Percentiles rank a stretch among this genome's conserved stretches.
phyloP scores from a whole-genome alignment of 2,113 vertebrate species.

The Misgurnus anguillicaudatus region DNA sequence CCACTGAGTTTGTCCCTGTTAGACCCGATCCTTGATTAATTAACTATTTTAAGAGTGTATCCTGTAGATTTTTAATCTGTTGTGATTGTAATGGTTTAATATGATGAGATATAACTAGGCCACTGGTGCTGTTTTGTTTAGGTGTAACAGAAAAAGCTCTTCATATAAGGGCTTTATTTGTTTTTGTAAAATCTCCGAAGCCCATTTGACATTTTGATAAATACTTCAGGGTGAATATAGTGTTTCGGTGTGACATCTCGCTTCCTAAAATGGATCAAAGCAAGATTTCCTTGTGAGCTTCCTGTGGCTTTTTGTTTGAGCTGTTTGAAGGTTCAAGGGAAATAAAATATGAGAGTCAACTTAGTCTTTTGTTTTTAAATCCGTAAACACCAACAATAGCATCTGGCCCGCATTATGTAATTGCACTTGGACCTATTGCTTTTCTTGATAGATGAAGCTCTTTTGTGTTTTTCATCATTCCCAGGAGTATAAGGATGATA shows the following conservation, averaged over 20 bases:
- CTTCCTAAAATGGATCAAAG: slow-evolving; percentile 45
- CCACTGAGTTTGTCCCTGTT: too few relatives aligned
- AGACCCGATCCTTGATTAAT: too few relatives aligned
- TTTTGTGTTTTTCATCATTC: slow-evolving; percentile 8
- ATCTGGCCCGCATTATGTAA: slow-evolving; percentile 12
- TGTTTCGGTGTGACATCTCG: slow-evolving; percentile 21
- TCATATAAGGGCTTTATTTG: slow-evolving; percentile 29
- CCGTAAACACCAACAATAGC: slow-evolving; percentile 33
- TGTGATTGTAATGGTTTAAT: slow-evolving; percentile 19
- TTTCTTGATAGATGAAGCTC: slow-evolving; percentile 14
- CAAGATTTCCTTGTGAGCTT: slow-evolving; percentile 34
- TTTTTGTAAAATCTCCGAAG: slow-evolving; percentile 43
- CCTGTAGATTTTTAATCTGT: slow-evolving; percentile 23
- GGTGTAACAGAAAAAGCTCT: slow-evolving; percentile 10
- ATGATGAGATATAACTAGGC: slow-evolving; percentile 49
- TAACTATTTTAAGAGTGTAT: too few relatives aligned
- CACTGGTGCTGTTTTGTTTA: slow-evolving; percentile 31
- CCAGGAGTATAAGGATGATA: slow-evolving; percentile 10
- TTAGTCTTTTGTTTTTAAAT: slow-evolving; percentile 28
- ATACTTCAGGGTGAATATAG: slow-evolving; percentile 30
- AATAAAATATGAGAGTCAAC: slow-evolving; percentile 7
- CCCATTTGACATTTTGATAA: slow-evolving; percentile 45
- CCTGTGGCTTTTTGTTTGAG: slow-evolving; percentile 6
- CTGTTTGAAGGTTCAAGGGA: slow-evolving; percentile 31
- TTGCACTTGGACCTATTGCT: slow-evolving; percentile 27